A percentile compares a stretch with the other conserved stretches of the same genome.
These are phyloP conservation scores for Caenorhabditis sinica DNA, from an alignment of 2,888 invertebrate species.

Conservation along the genomic window DNA sequence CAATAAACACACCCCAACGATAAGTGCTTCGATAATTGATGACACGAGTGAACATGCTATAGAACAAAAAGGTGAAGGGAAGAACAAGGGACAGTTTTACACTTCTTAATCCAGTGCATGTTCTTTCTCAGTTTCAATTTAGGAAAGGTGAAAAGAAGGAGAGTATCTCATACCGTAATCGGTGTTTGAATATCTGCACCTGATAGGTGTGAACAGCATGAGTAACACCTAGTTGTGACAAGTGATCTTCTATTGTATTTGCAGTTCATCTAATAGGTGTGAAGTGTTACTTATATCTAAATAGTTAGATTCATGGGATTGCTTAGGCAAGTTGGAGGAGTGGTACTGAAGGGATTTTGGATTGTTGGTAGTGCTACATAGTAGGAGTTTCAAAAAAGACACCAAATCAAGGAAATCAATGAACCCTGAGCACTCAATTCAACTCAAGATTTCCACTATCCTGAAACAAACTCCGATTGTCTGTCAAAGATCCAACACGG, in stretches of 20 bases:
- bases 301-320: neutral
- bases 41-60: constrained; percentile 24
- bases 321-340: too few species aligned
- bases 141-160: neutral
- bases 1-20: constrained; percentile 42
- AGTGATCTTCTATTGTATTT: constrained; percentile 13
- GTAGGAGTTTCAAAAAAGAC: too few species aligned
- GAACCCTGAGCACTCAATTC: too few species aligned
- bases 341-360: too few species aligned
- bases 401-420: too few species aligned
- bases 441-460: too few species aligned
- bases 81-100: neutral
- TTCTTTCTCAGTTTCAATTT: neutral
- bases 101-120: neutral
- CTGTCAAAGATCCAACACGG: neutral
- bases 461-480: too few species aligned
- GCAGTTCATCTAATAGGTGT: constrained; percentile 8
- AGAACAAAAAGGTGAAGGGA: neutral
- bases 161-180: too few species aligned
- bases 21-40: constrained; percentile 56
- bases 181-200: neutral
- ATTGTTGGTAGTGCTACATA: too few species aligned
- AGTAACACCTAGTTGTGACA: constrained; percentile 40
- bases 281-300: constrained; percentile 2
- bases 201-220: constrained; percentile 39